phyloP scores from a whole-genome alignment of 2,113 vertebrate species.

The Notarius quadriscutis region DNA sequence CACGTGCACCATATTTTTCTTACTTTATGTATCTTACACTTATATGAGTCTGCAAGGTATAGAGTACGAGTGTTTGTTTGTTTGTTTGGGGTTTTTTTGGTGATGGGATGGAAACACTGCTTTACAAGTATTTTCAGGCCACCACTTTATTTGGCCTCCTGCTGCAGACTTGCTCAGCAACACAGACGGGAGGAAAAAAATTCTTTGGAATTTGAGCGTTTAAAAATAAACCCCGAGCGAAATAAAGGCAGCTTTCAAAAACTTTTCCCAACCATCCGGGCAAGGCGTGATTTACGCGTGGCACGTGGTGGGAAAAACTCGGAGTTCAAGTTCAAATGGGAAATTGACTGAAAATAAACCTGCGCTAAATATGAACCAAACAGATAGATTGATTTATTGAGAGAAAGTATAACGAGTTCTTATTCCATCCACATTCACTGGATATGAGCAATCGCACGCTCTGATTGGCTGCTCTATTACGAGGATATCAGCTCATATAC shows the following conservation, averaged over 20 bases:
- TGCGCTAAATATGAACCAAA: neutral
- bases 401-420: neutral
- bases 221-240: constrained; percentile 74
- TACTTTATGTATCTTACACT: neutral
- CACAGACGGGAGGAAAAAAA: constrained; percentile 41
- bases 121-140: constrained; percentile 28
- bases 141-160: constrained; percentile 57
- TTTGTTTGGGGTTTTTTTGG: neutral
- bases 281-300: constrained; percentile 59
- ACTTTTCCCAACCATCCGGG: constrained; percentile 58
- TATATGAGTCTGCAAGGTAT: neutral
- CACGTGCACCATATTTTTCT: neutral
- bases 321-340: constrained; percentile 57
- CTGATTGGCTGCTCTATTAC: no score
- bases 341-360: constrained; percentile 15
- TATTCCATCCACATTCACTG: neutral
- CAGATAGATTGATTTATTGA: no score
- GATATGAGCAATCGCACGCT: no score
- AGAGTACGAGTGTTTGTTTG: neutral
- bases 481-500: no score
- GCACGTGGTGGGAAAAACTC: constrained; percentile 61
- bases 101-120: neutral
- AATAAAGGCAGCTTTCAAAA: constrained; percentile 69
- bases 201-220: constrained; percentile 63
- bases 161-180: constrained; percentile 58